Base-by-base conservation (phyloP, 2,113 vertebrate species). In the Mellivora capensis region DNA sequence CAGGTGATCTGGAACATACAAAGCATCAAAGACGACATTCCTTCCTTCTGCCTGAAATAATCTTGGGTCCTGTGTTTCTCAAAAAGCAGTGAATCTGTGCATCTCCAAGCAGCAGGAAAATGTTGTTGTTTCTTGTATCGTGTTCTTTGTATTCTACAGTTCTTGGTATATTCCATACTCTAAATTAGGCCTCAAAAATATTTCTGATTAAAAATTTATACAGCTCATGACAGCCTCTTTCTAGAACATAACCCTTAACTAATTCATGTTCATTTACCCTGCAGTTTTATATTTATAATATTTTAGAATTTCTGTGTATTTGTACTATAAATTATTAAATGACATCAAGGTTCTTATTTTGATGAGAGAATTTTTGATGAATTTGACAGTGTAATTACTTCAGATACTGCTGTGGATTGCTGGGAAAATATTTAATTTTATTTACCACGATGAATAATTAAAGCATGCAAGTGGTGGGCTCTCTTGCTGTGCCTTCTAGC, bases 361-460 rank as follows among this genome's bases (percentile, higher is more conserved):
- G 99, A 99, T 99, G 98, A 98, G 98, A 98, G 98, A 99, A 98
- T 99, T 99, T 99, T 98, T 99, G 99, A 99, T 99, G 99, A 99
- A 99, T 99, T 98, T 99, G 99, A 99, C 99, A 99, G 98, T 98
- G 99, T 99, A 99, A 99, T 99, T 99, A 99, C 99, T 99, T 99
- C 98, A 99, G 98, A 99, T 99, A 98, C 98, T 98, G 98, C 98
- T 99, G 98, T 98, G 98, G 98, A 99, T 99, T 62, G 97, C 98
- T 98, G 98, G 98, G 99, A 98, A 99, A 99, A 99, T 99, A 99
- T 99, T 99, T 99, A 99, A 99, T 99, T 99, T 99, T 99, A 99
- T 99, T 99, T 99, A 99, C 98, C 98, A 97, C 97, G 52, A 99
- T 99, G 99, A 99, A 99, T 99, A 99, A 99, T 99, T 99, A 99